A percentile compares a stretch with the other conserved stretches of the same genome.
Conservation (phyloP, 2,888 invertebrate species). For the Drosophila fungiperda region DNA sequence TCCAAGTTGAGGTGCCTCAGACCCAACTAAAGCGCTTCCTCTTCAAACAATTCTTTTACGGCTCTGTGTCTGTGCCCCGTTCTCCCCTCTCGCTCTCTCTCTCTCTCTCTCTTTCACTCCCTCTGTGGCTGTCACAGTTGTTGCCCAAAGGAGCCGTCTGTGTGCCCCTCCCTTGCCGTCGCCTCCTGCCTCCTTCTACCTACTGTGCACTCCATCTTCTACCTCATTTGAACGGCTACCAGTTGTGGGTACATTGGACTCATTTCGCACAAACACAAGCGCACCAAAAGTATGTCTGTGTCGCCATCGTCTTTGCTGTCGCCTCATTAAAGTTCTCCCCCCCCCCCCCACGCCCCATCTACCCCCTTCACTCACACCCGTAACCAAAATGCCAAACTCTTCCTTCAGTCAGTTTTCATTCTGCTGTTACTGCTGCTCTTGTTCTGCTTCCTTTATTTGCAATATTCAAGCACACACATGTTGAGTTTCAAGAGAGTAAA, state of each 20-base stretch:
- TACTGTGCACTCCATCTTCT: background rate
- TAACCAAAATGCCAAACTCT: conserved; percentile 71
- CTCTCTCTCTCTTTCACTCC: conserved; percentile 3
- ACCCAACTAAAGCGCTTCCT: conserved; percentile 78
- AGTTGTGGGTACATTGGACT: conserved; percentile 78
- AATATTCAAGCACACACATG: conserved; percentile 52
- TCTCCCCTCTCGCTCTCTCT: background rate
- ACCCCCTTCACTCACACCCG: conserved; percentile 1
- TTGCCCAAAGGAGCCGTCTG: conserved; percentile 69
- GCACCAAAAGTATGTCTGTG: conserved; percentile 76
- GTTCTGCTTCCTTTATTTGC: conserved; percentile 79
- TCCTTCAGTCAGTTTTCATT: conserved; percentile 66
- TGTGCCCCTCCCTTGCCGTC: conserved; percentile 33
- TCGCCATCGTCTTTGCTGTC: conserved; percentile 56
- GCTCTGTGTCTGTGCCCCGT: conserved; percentile 43
- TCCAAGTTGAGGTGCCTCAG: conserved; percentile 51
- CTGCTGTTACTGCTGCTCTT: conserved; percentile 60
- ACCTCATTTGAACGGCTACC: conserved; percentile 20
- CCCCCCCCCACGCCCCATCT: conserved; percentile 10
- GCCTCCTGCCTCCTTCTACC: background rate
- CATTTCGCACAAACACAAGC: conserved; percentile 69
- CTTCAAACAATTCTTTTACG: conserved; percentile 69
- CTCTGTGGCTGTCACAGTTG: conserved; percentile 6
- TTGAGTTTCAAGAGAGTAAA: conserved; percentile 33
- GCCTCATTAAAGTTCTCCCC: conserved; percentile 75